Evolutionary conservation across 2,888 invertebrate genomes (phyloP), one percentile per base, ranked within the genome.

Genomic region (Pseudanteris insignis): DNA sequence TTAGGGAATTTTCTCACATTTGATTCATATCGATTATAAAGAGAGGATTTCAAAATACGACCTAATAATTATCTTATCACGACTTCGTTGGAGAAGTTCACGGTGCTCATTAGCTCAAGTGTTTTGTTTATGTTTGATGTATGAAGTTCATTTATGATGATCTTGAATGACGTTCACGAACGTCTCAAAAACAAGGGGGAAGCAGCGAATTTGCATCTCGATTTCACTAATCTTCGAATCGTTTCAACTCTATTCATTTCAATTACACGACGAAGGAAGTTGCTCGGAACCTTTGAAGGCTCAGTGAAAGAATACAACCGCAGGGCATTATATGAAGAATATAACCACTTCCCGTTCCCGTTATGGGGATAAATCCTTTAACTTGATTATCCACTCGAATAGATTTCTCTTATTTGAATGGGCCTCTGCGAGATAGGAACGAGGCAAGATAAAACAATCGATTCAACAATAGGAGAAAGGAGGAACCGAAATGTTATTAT

Each of bases 301-400:
- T 44, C 43, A 43, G 36, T 28, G 54, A 59, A 63, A 58, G 63
- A 63, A 50, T 48, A 58, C 43, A 46, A 46, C 58, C 54, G 29
- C 41, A 9, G 25, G 63, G 33, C 54, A 40, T 34, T 44, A 30
- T 48, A 38, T 36, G 33, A 1, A 40, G 53, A 53, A 54, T 50
- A 58, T 48, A 58, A 53, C 48, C 50, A 54, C 53, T 58, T 58
- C 53, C 48, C 58, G 53, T 63, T 63, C 43, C 57, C 40, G 57
- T 44, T 50, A 53, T 44, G 55, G 55, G 55, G 62, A 62, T 62
- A 62, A 57, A 62, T 62, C 62, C 55, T 62, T 62, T 62, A 62
- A 57, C 55, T 62, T 62, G 55, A 62, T 62, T 62, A 57, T 63
- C 46, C 53, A 48, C 57, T 57, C 48, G 57, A 54, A 63, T 58